Conservation (phyloP, 2,888 invertebrate species). For the Bembecia ichneumoniformis region DNA sequence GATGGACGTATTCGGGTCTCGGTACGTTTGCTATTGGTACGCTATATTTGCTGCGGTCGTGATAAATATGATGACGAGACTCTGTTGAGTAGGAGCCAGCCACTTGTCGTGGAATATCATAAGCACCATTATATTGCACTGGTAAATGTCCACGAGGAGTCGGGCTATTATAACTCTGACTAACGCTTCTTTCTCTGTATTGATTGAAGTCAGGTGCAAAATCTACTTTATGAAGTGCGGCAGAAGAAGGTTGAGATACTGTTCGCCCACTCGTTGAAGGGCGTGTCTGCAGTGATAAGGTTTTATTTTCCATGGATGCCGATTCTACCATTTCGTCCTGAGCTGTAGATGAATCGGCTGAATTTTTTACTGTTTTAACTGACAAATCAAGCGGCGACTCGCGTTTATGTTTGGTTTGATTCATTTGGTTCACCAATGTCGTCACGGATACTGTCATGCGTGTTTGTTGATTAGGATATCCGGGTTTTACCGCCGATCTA, state of each 20-base stretch:
- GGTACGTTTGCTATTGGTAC: constrained; percentile 18
- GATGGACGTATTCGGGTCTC: constrained; percentile 52
- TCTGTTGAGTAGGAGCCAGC: constrained; percentile 44
- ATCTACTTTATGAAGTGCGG: constrained; percentile 80
- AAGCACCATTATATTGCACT: constrained; percentile 46
- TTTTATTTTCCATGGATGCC: constrained; percentile 44
- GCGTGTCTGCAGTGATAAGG: constrained; percentile 36
- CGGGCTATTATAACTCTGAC: constrained; percentile 24
- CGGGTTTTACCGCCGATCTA: constrained; percentile 45
- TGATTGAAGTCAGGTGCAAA: constrained; percentile 82
- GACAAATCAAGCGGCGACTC: constrained; percentile 90
- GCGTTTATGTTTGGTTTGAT: constrained; percentile 71
- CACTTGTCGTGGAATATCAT: constrained; percentile 35
- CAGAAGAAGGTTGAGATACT: constrained; percentile 25
- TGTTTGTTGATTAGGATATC: constrained; percentile 53
- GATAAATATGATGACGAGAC: constrained; percentile 44
- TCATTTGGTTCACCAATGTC: constrained; percentile 60
- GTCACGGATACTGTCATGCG: constrained; percentile 67
- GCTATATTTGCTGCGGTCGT: constrained; percentile 45
- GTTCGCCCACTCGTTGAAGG: constrained; percentile 39
- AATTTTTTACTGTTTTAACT: constrained; percentile 89
- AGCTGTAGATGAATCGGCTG: constrained; percentile 90
- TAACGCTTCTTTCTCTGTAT: constrained; percentile 46
- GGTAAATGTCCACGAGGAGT: constrained; percentile 28
- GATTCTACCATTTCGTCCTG: constrained; percentile 75